Base-by-base conservation (phyloP, 2,797 vertebrate genomes). In the Ispidina lecontei region DNA sequence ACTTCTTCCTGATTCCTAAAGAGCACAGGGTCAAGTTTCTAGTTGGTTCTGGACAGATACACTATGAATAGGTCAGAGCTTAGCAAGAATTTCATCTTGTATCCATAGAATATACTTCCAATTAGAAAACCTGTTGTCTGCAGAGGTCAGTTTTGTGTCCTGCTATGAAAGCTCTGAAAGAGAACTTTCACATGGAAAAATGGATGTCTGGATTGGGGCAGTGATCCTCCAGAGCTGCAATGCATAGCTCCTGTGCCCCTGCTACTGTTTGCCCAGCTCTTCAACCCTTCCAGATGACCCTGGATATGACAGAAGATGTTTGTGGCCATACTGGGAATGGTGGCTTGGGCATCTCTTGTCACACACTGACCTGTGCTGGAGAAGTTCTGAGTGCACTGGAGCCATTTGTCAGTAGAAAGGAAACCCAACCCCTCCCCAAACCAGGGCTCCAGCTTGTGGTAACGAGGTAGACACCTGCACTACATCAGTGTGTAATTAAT, bases 331-430 rank as follows among this genome's bases (percentile, higher is more conserved):
- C 14, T 52, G 28, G 33, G 62, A 26, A 47, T 52, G 31, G 11
- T 13, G 14, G 22, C n/a, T 26, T 65, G 71, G 29, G 18, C 0
- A 6, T 39, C 31, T 47, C 44, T 37, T 82, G 21, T 59, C 62
- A 46, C 41, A 31, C 9, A 3, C 7, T 23, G 55, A 25, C 16
- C 12, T 47, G 35, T 62, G 21, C 0, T 0, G 39, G 37, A 70
- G 52, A 58, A 63, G 14, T 65, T 71, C 67, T 59, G 39, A 71
- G 33, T 19, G 73, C 8, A 2, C 9, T 23, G 1, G 5, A 47
- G 21, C 23, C 14, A 10, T 77, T 91, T 73, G 47, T 68, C 31
- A 52, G 5, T 6, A 35, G 59, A 49, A 64, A 43, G 17, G 23
- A 78, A 63, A 19, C 31, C 20, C 73, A 22, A 37, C 35, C 35